phyloP scores from a whole-genome alignment of 2,888 invertebrate genomes.

The Apamea anceps region DNA sequence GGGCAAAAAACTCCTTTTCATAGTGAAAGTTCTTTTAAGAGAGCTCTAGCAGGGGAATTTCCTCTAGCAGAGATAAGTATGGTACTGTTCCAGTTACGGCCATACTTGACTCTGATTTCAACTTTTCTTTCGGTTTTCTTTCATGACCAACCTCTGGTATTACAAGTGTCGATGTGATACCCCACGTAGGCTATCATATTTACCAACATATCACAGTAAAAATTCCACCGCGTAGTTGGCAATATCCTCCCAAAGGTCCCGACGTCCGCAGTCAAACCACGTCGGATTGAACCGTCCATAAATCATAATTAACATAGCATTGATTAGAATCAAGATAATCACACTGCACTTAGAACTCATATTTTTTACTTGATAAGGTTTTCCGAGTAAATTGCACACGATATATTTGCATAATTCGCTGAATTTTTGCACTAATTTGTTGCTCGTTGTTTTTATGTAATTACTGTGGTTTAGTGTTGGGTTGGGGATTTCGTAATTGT shows the following conservation, averaged over 20 bases:
- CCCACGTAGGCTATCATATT: background rate
- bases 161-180: background rate
- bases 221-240: slow-evolving; percentile 11
- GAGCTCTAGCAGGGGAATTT: background rate
- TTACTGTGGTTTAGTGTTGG: slow-evolving; percentile 2
- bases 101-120: background rate
- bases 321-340: slow-evolving; percentile 56
- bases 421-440: slow-evolving; percentile 45
- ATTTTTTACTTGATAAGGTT: slow-evolving; percentile 54
- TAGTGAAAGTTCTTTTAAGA: background rate
- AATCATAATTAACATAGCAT: slow-evolving; percentile 64
- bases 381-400: slow-evolving; percentile 55
- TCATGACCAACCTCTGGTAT: background rate
- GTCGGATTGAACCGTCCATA: slow-evolving; percentile 50
- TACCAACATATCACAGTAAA: background rate
- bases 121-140: background rate
- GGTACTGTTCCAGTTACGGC: background rate
- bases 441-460: slow-evolving; percentile 24
- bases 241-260: slow-evolving; percentile 45
- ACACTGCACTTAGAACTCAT: slow-evolving; percentile 41
- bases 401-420: slow-evolving; percentile 58
- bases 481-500: slow-evolving; percentile 1
- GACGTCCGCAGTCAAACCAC: slow-evolving; percentile 35
- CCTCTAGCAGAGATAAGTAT: background rate
- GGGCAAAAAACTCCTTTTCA: too few relatives aligned